phyloP scores from a whole-genome alignment of 2,113 vertebrate species.

The Thamnaconus septentrionalis region DNA sequence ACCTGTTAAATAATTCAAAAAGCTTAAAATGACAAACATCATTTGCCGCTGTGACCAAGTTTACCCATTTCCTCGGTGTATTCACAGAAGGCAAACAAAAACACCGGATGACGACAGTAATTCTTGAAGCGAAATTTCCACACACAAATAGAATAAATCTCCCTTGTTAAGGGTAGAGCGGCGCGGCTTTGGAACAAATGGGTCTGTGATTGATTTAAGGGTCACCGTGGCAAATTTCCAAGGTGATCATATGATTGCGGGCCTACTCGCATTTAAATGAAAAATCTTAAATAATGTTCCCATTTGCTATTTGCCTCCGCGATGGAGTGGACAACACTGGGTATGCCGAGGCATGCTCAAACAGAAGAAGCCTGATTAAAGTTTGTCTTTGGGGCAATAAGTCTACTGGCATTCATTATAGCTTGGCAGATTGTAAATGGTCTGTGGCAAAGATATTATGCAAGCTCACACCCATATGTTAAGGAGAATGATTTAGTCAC shows the following conservation, averaged over 20 bases:
- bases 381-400: slow-evolving; percentile 82
- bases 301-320: slow-evolving; percentile 77
- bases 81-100: too few species aligned
- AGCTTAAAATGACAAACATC: too few species aligned
- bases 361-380: slow-evolving; percentile 80
- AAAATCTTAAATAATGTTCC: slow-evolving; percentile 71
- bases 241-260: slow-evolving; percentile 71
- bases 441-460: slow-evolving; percentile 71
- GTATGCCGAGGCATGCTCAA: slow-evolving; percentile 78
- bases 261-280: slow-evolving; percentile 75
- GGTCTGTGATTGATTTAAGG: slow-evolving; percentile 66
- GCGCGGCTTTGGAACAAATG: slow-evolving; percentile 48
- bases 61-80: too few species aligned
- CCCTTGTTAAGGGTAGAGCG: slow-evolving; percentile 61
- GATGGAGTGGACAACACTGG: slow-evolving; percentile 57
- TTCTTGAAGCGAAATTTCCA: neutral
- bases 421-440: slow-evolving; percentile 81
- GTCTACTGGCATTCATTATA: slow-evolving; percentile 80
- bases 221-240: slow-evolving; percentile 61
- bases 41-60: too few species aligned
- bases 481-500: slow-evolving; percentile 67
- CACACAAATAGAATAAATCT: slow-evolving; percentile 7
- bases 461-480: slow-evolving; percentile 74
- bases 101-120: neutral
- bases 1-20: too few species aligned